Conservation (phyloP, 2,113 vertebrate genomes). For the Nothocercus julius region DNA sequence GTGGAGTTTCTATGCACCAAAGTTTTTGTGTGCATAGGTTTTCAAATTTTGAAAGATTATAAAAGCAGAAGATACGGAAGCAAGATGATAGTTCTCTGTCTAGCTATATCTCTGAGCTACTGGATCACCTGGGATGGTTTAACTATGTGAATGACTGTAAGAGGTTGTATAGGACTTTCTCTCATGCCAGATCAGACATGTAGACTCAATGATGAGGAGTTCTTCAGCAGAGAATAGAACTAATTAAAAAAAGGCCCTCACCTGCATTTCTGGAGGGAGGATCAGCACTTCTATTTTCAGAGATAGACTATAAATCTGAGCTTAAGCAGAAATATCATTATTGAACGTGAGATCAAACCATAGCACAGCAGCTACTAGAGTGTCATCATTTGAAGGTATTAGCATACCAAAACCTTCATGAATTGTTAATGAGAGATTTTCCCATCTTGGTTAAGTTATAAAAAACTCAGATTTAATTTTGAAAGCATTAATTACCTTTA, state of each 20-base stretch:
- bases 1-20: background rate
- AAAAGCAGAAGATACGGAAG: background rate
- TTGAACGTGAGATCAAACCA: background rate
- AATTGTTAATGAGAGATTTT: background rate
- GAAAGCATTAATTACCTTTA: background rate
- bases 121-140: background rate
- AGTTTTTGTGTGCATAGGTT: background rate
- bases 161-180: background rate
- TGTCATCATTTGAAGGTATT: background rate
- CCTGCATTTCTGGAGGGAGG: background rate
- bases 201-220: background rate
- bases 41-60: background rate
- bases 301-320: background rate
- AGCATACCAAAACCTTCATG: background rate
- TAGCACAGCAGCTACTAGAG: background rate
- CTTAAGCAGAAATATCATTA: background rate
- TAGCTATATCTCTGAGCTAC: background rate
- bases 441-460: background rate
- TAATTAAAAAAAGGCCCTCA: background rate
- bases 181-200: background rate
- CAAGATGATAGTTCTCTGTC: background rate
- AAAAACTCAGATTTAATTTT: background rate
- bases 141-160: too few relatives aligned
- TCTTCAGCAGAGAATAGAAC: background rate
- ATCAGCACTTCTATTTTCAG: background rate